Percentiles rank a stretch among this genome's conserved stretches.
phyloP scores from a whole-genome alignment of 2,797 vertebrate genomes.

The Meriones psammophilus region DNA sequence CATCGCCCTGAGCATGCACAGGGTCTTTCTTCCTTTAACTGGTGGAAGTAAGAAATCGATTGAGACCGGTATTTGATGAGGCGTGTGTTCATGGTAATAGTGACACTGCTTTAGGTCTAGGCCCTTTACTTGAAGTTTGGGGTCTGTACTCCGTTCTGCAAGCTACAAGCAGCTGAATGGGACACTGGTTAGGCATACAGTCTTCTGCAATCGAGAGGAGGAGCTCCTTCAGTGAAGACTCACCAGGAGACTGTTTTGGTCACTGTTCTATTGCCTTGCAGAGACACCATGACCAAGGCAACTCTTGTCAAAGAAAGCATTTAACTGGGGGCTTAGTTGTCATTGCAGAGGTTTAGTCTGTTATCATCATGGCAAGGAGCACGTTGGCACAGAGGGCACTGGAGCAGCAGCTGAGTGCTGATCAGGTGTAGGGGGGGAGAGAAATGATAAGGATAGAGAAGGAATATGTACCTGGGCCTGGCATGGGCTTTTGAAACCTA shows the following conservation, averaged over 20 bases:
- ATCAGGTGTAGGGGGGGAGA: not conserved
- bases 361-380: not conserved
- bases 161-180: not conserved
- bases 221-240: not conserved
- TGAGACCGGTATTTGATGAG: not conserved
- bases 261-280: not conserved
- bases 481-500: not conserved
- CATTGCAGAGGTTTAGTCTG: not conserved
- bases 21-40: not conserved
- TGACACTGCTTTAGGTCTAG: not conserved
- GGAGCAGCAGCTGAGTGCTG: not conserved
- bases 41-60: not conserved
- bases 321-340: not conserved
- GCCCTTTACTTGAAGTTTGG: rapidly evolving
- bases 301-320: not conserved
- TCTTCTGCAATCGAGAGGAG: not conserved
- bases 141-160: rapidly evolving
- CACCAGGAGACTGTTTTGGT: not conserved
- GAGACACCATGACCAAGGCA: not conserved
- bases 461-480: too few relatives aligned
- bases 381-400: too few relatives aligned
- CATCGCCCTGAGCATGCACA: rapidly evolving
- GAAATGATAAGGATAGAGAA: not conserved
- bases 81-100: rapidly evolving
- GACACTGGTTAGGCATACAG: not conserved